These are phyloP conservation scores for Gadopsis bispinosus DNA, from an alignment of 2,797 vertebrate species.

Conservation along the genomic window DNA sequence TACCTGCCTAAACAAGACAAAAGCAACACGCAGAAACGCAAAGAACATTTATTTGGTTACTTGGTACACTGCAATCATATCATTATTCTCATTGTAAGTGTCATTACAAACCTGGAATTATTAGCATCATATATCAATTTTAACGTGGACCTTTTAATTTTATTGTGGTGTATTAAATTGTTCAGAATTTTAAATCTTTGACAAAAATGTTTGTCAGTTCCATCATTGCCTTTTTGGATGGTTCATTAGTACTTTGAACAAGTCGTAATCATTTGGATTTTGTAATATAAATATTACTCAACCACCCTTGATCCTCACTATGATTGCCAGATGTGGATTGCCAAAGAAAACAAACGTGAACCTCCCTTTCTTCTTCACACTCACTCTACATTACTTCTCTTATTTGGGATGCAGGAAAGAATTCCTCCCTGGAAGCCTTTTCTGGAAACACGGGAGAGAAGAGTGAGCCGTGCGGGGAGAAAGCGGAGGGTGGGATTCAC, in stretches of 20 bases:
- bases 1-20: slow-evolving; percentile 33
- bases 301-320: slow-evolving; percentile 31
- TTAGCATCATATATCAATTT: neutral
- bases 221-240: neutral
- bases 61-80: neutral
- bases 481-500: slow-evolving; percentile 77
- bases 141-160: neutral
- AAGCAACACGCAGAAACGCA: slow-evolving; percentile 12
- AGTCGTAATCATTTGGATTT: slow-evolving; percentile 24
- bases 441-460: slow-evolving; percentile 57
- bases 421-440: slow-evolving; percentile 74
- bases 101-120: neutral
- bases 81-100: neutral
- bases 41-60: slow-evolving; percentile 16
- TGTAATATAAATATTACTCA: slow-evolving; percentile 46
- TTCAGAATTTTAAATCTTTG: neutral
- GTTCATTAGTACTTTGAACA: slow-evolving; percentile 13
- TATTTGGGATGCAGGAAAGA: slow-evolving; percentile 79
- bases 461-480: slow-evolving; percentile 52
- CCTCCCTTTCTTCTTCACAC: slow-evolving; percentile 28
- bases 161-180: neutral
- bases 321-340: slow-evolving; percentile 53
- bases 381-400: slow-evolving; percentile 45
- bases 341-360: slow-evolving; percentile 55
- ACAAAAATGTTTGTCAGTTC: neutral